Conservation (phyloP, 2,113 vertebrate species). For the Leptobrachium leishanense region DNA sequence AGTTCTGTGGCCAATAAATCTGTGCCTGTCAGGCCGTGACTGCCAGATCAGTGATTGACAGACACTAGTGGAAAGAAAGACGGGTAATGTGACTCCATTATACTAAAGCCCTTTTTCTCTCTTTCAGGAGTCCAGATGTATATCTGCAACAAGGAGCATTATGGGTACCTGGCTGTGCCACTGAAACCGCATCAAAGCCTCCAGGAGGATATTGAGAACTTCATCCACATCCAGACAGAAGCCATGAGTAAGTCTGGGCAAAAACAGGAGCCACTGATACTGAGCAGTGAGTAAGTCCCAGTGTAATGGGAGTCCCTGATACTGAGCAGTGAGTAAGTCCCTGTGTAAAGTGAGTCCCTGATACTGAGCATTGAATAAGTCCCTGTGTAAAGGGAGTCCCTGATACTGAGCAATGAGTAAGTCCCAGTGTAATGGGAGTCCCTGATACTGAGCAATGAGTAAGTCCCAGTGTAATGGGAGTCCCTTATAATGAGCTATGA, state of each 20-base stretch:
- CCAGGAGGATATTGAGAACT: constrained; percentile 86
- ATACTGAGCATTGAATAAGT: neutral
- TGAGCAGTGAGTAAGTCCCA: no score
- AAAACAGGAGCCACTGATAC: neutral
- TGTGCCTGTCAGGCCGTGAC: neutral
- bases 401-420: neutral
- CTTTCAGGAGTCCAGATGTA: constrained; percentile 83
- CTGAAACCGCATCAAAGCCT: constrained; percentile 84
- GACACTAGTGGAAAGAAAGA: neutral
- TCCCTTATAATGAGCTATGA: no score
- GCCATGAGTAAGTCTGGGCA: constrained; percentile 84
- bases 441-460: no score
- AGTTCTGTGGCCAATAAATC: no score
- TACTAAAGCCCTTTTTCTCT: neutral
- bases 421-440: no score
- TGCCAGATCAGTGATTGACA: no score
- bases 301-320: neutral
- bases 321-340: neutral
- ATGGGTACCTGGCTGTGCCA: constrained; percentile 90
- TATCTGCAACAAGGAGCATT: constrained; percentile 92
- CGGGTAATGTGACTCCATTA: no score
- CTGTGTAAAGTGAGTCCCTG: neutral
- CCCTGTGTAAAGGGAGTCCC: neutral
- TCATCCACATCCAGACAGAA: constrained; percentile 86
- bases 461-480: no score